These are phyloP conservation scores for Ligdia adustata DNA, from an alignment of 2,888 invertebrate species.

Conservation along the genomic window DNA sequence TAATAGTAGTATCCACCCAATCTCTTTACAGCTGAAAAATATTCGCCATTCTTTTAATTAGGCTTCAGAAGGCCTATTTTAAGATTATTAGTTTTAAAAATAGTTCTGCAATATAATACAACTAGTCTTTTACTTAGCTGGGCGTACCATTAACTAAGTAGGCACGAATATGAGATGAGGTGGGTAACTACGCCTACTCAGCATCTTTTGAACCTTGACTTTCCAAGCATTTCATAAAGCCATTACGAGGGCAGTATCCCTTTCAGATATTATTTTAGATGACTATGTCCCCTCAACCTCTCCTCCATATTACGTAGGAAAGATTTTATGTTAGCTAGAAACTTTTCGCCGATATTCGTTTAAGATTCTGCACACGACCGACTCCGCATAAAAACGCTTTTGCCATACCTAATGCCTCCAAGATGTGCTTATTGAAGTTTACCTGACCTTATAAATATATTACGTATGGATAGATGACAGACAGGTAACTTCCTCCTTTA, in stretches of 20 bases:
- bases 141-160: too few species aligned
- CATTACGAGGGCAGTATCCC: constrained; percentile 29
- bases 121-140: too few species aligned
- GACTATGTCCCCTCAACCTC: constrained; percentile 43
- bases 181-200: too few species aligned
- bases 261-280: constrained; percentile 50
- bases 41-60: too few species aligned
- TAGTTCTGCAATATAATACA: too few species aligned
- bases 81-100: too few species aligned
- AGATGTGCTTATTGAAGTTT: constrained; percentile 53
- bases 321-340: constrained; percentile 52
- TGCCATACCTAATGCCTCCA: constrained; percentile 51
- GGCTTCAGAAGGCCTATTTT: too few species aligned
- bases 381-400: constrained; percentile 58
- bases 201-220: too few species aligned
- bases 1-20: too few species aligned
- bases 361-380: constrained; percentile 58
- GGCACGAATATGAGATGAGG: too few species aligned
- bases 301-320: constrained; percentile 40
- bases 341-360: constrained; percentile 51
- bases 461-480: constrained; percentile 15
- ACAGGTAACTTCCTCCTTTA: constrained; percentile 2
- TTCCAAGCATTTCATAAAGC: constrained; percentile 8
- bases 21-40: too few species aligned
- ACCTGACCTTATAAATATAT: constrained; percentile 16